phyloP scores from a whole-genome alignment of 2,113 vertebrate genomes.

The western clawed frog (Xenopus tropicalis) region UCB_Xtro_10.0 CM004443.2:75144001-75144500 shows the following conservation, averaged over 20 bases:
- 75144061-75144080: slow-evolving; percentile 39
- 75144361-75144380: slow-evolving; percentile 42
- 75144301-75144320: slow-evolving; percentile 42
- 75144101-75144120: slow-evolving; percentile 32
- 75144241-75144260: slow-evolving; percentile 39
- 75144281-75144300: slow-evolving; percentile 37
- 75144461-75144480: slow-evolving; percentile 70
- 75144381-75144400: slow-evolving; percentile 47
- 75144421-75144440: slow-evolving; percentile 61
- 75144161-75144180: slow-evolving; percentile 36
- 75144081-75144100: slow-evolving; percentile 36
- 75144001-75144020: slow-evolving; percentile 31
- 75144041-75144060: slow-evolving; percentile 36
- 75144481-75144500: slow-evolving; percentile 74
- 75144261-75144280: slow-evolving; percentile 45
- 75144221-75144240: slow-evolving; percentile 37
- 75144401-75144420: slow-evolving; percentile 59
- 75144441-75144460: slow-evolving; percentile 63
- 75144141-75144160: slow-evolving; percentile 41
- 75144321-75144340: slow-evolving; percentile 45
- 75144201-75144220: slow-evolving; percentile 45
- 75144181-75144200: slow-evolving; percentile 41
- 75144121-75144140: slow-evolving; percentile 36
- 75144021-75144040: slow-evolving; percentile 30
- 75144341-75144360: slow-evolving; percentile 40